Base-by-base conservation (phyloP, 2,797 vertebrate species). In the Typhlichthys eigenmanni region DNA sequence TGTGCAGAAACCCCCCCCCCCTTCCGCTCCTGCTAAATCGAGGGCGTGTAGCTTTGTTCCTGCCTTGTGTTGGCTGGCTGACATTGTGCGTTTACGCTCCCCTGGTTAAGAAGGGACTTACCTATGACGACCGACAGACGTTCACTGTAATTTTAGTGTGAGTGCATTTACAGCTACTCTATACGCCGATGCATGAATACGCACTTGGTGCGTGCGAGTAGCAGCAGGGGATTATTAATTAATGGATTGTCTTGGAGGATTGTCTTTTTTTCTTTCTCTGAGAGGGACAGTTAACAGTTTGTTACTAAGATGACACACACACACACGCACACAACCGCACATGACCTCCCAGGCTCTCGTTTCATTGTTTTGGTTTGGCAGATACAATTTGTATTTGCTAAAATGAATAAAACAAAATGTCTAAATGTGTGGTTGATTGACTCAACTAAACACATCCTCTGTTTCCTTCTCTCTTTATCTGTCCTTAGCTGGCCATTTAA, bases 401-500 rank as follows among this genome's bases (percentile, higher is more conserved):
- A 38, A 38, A 38, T 38, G 0, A 8, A 6, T 8, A 38, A 38
- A 38, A 38, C 5, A 1, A 6, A 38, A 38, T 38, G 24, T 24
- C 24, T 38, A 38, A 38, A 6, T 38, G 34, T 24, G 24, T 24
- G 24, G 24, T 24, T 38, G 34, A 38, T 38, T 38, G 34, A 38
- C 34, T 38, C 6, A 38, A 38, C 34, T 38, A 6, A 38, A 38
- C 34, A 38, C 1, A n/a, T 17, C 38, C 48, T 57, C 48, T 50
- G 10, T 53, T 7, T 5, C 58, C n/a, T 9, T 71, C n/a, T 71
- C 12, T 72, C 2, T 74, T 46, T 63, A 47, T 68, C 50, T 66
- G 45, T 81, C 45, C 5, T 73, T 64, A 88, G 83, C 76, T 82
- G 71, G 70, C 70, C 79, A 6, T 74, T 74, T 55, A 71, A 47